These are phyloP conservation scores for Tetranychus cinnabarinus DNA, from an alignment of 1,140 invertebrate genomes.

Conservation along the genomic window DNA sequence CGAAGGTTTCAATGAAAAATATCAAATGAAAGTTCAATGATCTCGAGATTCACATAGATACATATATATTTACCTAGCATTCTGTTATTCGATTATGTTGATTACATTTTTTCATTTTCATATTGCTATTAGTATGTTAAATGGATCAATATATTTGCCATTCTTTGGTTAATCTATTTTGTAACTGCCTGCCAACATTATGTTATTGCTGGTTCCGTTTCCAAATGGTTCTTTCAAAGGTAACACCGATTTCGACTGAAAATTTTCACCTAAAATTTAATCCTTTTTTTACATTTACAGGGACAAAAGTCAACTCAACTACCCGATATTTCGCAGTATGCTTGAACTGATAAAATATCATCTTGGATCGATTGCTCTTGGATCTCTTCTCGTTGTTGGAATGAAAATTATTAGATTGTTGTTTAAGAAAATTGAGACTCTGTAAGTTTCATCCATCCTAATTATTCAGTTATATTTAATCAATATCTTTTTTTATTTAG, in stretches of 20 bases:
- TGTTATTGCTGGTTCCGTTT: slow-evolving; percentile 44
- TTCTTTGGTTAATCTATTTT: slow-evolving; percentile 47
- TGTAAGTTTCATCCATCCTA: slow-evolving; percentile 4
- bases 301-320: slow-evolving; percentile 33
- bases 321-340: slow-evolving; percentile 31
- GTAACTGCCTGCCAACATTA: slow-evolving; percentile 49
- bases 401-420: slow-evolving; percentile 38
- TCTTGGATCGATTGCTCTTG: slow-evolving; percentile 48
- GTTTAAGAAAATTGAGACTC: slow-evolving; percentile 22
- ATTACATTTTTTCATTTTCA: not conserved
- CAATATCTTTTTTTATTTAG: not conserved
- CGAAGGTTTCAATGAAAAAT: too few species aligned
- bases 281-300: slow-evolving; percentile 20
- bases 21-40: too few species aligned
- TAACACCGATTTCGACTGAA: slow-evolving; percentile 16
- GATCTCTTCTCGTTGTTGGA: slow-evolving; percentile 43
- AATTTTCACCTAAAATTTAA: too few species aligned
- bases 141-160: slow-evolving; percentile 32
- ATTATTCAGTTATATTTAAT: not conserved
- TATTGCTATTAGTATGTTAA: slow-evolving; percentile 2
- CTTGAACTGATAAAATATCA: slow-evolving; percentile 37
- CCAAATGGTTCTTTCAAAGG: slow-evolving; percentile 52
- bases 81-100: too few species aligned
- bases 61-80: too few species aligned
- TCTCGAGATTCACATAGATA: too few species aligned